These are phyloP conservation scores for Pomatorhinus ruficollis DNA, from an alignment of 2,113 vertebrate species.

Conservation along the genomic window DNA sequence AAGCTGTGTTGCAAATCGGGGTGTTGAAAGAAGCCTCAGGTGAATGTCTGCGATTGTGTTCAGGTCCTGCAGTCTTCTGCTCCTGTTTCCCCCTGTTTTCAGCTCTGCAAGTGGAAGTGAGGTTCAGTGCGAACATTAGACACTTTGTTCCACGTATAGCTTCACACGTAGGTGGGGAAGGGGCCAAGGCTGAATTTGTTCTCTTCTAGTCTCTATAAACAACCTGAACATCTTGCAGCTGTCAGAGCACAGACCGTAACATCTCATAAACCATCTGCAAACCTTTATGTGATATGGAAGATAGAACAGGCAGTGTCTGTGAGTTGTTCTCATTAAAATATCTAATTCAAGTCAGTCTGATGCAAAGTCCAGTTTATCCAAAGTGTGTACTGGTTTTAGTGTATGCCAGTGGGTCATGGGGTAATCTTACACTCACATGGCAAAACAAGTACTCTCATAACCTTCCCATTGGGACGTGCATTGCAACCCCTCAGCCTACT, in stretches of 20 bases:
- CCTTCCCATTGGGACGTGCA: background rate
- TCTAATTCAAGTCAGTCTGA: background rate
- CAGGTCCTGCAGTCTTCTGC: background rate
- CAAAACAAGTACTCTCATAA: background rate
- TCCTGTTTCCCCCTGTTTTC: background rate
- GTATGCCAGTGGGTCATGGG: background rate
- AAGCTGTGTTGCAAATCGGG: background rate
- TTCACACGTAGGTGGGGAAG: background rate
- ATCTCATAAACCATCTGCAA: background rate
- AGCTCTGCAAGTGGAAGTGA: background rate
- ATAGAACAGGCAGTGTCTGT: background rate
- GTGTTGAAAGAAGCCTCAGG: background rate
- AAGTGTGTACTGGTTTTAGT: background rate
- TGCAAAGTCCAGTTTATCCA: background rate
- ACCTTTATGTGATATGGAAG: background rate
- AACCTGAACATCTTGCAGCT: background rate
- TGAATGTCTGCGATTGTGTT: rapidly evolving
- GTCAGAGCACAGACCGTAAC: background rate
- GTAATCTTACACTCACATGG: rapidly evolving
- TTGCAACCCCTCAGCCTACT: background rate
- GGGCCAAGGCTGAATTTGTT: background rate
- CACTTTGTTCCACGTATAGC: background rate
- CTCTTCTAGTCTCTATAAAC: background rate
- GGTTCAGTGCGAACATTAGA: background rate
- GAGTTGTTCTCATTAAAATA: background rate